Base-by-base conservation (phyloP, 2,888 invertebrate genomes). In the Galerucella nymphaeae region DNA sequence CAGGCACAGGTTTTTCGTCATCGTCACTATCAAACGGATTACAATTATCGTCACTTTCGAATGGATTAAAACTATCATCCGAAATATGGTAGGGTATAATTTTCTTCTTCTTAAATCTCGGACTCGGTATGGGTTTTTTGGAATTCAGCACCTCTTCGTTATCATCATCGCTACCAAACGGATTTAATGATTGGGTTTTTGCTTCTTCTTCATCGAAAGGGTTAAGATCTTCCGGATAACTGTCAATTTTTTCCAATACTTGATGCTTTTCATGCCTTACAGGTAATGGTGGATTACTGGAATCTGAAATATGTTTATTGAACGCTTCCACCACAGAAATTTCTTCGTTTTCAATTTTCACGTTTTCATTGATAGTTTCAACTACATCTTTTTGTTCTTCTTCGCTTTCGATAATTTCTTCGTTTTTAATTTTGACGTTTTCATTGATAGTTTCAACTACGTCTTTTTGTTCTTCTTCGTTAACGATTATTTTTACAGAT, bases 191-290 rank as follows among this genome's bases (percentile, higher is more conserved):
- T 38, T 70, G 55, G 58, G 55, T 13, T 10, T n/a, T 18, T 59
- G 87, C 87, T 57, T 90, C 90, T 38, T 89, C 90, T 70, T 93
- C 93, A 78, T 92, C 92, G 87, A 96, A 96, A 6, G 96, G 96
- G 88, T 96, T 96, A 76, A 96, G 88, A 82, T 93, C 91, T 76
- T 91, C 91, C 0, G 96, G 96, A 87, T 96, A 84, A 18, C 78
- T 72, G 72, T 75, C 75, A 38, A 71, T 69, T 42, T 76, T 77
- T 66, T 75, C 66, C 41, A 55, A 16, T 11, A 42, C 18, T 11
- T 48, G 65, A 53, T 68, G 71, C 71, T 77, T 48, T 62, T 79
- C 62, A 76, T 72, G 61, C 75, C 3, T 23, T 23, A 48, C 13
- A 5, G 57, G 48, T 48, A 55, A 42, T 38, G 57, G 5, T 66